Conservation (phyloP, 2,113 vertebrate genomes). For the Myotis lucifugus region DNA sequence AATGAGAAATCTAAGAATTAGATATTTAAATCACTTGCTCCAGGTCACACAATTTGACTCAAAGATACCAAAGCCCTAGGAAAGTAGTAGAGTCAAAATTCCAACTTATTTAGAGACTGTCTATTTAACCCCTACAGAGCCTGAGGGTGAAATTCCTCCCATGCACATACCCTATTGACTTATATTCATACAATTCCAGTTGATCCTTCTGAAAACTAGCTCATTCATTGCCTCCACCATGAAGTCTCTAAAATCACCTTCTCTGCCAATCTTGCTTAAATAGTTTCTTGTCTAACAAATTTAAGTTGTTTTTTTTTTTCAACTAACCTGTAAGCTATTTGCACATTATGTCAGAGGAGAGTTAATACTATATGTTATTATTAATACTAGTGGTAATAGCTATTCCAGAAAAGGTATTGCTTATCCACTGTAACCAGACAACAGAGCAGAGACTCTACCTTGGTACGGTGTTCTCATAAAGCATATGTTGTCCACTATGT, state of each 20-base stretch:
- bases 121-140: neutral
- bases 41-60: neutral
- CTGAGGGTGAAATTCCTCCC: neutral
- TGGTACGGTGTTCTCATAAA: neutral
- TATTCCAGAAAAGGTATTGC: neutral
- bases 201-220: neutral
- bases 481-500: neutral
- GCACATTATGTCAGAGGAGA: neutral
- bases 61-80: neutral
- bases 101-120: neutral
- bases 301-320: neutral
- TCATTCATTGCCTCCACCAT: neutral
- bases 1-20: slow-evolving; percentile 29
- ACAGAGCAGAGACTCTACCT: neutral
- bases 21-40: neutral
- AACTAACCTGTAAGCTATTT: neutral
- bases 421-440: neutral
- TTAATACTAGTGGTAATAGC: neutral
- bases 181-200: neutral
- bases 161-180: neutral
- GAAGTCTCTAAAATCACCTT: neutral
- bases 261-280: neutral
- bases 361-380: neutral
- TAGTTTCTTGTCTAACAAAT: neutral
- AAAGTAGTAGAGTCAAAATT: slow-evolving; percentile 8